A percentile compares a stretch with the other conserved stretches of the same genome.
Conservation (phyloP, 2,888 invertebrate species). For the Linyphia triangularis region DNA sequence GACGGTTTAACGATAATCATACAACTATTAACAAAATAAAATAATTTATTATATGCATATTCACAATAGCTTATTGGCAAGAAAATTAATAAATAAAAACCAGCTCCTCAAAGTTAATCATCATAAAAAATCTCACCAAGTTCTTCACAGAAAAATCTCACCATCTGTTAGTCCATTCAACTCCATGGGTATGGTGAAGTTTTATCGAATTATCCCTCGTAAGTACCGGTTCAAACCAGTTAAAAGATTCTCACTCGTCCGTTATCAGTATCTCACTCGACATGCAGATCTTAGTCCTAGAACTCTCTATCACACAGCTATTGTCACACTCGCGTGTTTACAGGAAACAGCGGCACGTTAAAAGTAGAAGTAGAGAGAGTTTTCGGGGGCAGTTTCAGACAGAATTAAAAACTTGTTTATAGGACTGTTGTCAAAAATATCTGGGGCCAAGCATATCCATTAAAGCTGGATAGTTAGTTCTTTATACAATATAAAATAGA, state of each 20-base stretch:
- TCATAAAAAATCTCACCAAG: neutral
- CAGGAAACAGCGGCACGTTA: neutral
- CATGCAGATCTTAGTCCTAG: neutral
- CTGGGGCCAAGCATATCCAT: too few species aligned
- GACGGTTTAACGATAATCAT: too few species aligned
- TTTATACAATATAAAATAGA: too few species aligned
- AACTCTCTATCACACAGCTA: neutral
- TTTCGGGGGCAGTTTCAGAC: too few species aligned
- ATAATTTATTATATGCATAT: too few species aligned
- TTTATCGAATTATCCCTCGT: neutral
- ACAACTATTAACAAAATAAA: too few species aligned
- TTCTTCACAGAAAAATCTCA: neutral
- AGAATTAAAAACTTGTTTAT: too few species aligned
- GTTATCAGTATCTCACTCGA: neutral
- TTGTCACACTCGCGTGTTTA: neutral
- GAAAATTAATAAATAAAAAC: too few species aligned
- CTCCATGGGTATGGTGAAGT: neutral
- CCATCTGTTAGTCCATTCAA: neutral
- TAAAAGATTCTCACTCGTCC: neutral
- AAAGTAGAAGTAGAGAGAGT: neutral
- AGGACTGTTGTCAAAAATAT: too few species aligned
- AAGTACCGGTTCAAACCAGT: neutral
- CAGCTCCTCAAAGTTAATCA: too few species aligned
- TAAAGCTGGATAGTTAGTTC: too few species aligned
- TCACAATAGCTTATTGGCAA: too few species aligned